These are phyloP conservation scores for Netelia fuscicornis DNA, from an alignment of 2,888 invertebrate genomes.

Conservation along the genomic window DNA sequence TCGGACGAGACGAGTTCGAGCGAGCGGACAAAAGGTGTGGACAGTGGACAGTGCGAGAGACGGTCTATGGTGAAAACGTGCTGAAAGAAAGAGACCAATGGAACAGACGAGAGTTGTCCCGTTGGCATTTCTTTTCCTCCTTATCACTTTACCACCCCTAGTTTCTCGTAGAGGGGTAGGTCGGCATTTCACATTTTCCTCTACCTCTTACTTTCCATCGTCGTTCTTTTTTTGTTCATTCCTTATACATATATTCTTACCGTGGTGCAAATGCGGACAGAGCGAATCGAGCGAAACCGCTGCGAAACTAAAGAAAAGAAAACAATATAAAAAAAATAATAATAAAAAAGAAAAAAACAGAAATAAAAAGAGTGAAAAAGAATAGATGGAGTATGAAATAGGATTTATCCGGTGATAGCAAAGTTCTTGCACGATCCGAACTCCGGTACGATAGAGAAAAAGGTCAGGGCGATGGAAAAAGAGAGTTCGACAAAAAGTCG, in stretches of 20 bases:
- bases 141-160: conserved; percentile 39
- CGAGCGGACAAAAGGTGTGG: conserved; percentile 52
- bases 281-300: conserved; percentile 60
- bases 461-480: conserved; percentile 47
- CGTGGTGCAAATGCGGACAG: conserved; percentile 27
- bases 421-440: conserved; percentile 66
- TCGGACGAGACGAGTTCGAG: conserved; percentile 28
- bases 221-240: conserved; percentile 28
- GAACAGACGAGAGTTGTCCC: conserved; percentile 22
- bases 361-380: conserved; percentile 25
- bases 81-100: conserved; percentile 20
- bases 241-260: conserved; percentile 13
- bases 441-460: conserved; percentile 52
- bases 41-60: conserved; percentile 41
- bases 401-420: conserved; percentile 65
- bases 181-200: conserved; percentile 7
- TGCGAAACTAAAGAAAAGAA: conserved; percentile 49
- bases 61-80: conserved; percentile 59
- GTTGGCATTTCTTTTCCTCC: conserved; percentile 42
- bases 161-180: conserved; percentile 24
- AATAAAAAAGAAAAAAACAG: not conserved
- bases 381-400: conserved; percentile 65
- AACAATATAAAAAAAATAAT: not conserved
- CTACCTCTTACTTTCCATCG: conserved; percentile 1
- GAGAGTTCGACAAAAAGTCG: conserved; percentile 29